These are phyloP conservation scores for Zosterops hypoxanthus DNA, from an alignment of 2,113 vertebrate genomes.

Conservation along the genomic window DNA sequence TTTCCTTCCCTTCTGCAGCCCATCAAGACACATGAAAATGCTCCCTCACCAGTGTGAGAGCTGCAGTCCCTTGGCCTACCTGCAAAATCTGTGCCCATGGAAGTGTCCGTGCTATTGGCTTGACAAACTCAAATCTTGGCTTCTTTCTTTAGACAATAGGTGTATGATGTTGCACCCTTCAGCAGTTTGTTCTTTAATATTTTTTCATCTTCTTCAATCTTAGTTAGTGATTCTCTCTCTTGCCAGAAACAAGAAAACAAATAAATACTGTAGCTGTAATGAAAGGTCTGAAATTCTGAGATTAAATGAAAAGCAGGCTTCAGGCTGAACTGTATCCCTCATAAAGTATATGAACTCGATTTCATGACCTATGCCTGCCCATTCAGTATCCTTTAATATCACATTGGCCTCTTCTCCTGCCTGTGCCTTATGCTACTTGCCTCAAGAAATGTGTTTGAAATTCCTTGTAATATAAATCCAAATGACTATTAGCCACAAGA, in stretches of 20 bases:
- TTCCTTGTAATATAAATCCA: not conserved
- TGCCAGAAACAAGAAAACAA: slow-evolving; percentile 37
- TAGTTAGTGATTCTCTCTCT: slow-evolving; percentile 3
- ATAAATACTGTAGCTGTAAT: slow-evolving; percentile 14
- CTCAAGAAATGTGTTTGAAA: slow-evolving; percentile 8
- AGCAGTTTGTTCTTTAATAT: slow-evolving; percentile 29
- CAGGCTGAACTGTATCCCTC: slow-evolving; percentile 28
- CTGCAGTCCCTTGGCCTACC: not conserved
- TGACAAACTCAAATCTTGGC: not conserved
- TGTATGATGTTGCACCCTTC: not conserved
- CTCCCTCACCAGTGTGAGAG: not conserved
- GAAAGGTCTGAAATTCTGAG: slow-evolving; percentile 34
- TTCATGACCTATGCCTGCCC: slow-evolving; percentile 8
- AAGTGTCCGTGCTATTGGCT: not conserved
- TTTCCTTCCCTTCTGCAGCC: not conserved
- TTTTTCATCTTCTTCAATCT: slow-evolving; percentile 46
- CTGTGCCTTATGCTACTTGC: not conserved
- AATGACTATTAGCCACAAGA: not conserved
- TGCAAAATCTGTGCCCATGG: not conserved
- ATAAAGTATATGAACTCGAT: slow-evolving; percentile 33
- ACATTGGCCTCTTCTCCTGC: not conserved
- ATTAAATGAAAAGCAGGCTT: slow-evolving; percentile 45
- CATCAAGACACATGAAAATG: not conserved
- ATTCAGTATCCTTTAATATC: slow-evolving; percentile 17
- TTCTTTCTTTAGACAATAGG: not conserved